Evolutionary conservation across 2,888 invertebrate genomes (phyloP).

Genomic region (Hedya salicella): DNA sequence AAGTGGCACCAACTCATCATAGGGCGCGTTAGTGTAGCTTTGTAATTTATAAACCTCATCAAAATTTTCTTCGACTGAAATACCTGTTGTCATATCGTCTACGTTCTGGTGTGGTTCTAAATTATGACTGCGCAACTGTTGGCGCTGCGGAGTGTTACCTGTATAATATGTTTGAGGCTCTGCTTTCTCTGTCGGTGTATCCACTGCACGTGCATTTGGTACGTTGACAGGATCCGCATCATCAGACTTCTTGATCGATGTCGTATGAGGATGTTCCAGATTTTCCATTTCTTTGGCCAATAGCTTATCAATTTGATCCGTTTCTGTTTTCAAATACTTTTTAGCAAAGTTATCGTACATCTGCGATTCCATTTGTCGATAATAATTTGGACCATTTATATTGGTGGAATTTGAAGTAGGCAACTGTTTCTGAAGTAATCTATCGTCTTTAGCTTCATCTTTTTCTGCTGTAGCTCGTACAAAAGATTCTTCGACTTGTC

Average conservation of each 20-base stretch:
- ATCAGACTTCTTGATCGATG: neutral
- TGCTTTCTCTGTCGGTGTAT: too few relatives aligned
- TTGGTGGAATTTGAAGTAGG: neutral
- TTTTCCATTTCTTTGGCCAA: slow-evolving; percentile 47
- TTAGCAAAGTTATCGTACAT: slow-evolving; percentile 47
- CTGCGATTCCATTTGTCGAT: neutral
- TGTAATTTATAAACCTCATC: neutral
- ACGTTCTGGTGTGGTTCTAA: neutral
- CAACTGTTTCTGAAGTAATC: neutral
- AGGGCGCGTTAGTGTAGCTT: neutral
- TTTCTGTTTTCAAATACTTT: slow-evolving; percentile 45
- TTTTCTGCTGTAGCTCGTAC: neutral
- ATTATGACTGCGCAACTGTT: slow-evolving; percentile 2
- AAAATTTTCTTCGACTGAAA: neutral
- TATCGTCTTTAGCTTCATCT: slow-evolving; percentile 1
- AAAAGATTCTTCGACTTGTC: slow-evolving; percentile 19
- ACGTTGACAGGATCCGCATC: neutral
- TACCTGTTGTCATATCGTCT: neutral
- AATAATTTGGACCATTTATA: neutral
- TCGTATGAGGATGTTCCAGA: neutral
- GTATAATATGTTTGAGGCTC: too few relatives aligned
- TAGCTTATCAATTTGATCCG: slow-evolving; percentile 47
- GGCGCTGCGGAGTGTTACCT: neutral
- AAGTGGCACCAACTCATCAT: neutral
- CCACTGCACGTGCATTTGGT: too few relatives aligned